Evolutionary conservation across 2,888 invertebrate species (phyloP).

Genomic region (Cataglyphis rosenhaueri): DNA sequence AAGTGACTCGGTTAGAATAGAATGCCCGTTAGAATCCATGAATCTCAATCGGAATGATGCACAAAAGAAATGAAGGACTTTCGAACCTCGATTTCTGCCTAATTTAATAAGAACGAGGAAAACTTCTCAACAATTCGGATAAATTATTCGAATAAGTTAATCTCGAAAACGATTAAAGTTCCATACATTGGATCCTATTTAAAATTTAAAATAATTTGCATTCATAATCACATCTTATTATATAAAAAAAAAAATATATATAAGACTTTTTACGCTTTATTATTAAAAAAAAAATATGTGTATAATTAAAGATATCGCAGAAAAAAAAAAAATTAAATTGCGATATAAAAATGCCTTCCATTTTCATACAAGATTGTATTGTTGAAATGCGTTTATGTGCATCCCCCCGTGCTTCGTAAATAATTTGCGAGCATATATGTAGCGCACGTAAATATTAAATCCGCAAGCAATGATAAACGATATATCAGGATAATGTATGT

Average conservation of each 20-base stretch:
- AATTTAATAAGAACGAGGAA: conserved; percentile 3
- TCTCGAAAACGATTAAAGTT: neutral
- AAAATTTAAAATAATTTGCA: neutral
- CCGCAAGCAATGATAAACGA: conserved; percentile 29
- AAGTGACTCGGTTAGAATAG: conserved; percentile 49
- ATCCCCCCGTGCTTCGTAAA: neutral
- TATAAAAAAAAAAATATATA: neutral
- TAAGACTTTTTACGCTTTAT: neutral
- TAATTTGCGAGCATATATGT: neutral
- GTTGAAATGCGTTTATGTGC: neutral
- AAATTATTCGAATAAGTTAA: neutral
- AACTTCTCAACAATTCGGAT: neutral
- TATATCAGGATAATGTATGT: conserved; percentile 41
- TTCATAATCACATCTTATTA: neutral
- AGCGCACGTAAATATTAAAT: conserved; percentile 10
- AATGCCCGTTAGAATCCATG: conserved; percentile 27
- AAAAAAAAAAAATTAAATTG: neutral
- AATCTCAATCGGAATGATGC: neutral
- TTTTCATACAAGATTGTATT: neutral
- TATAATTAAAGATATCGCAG: too few relatives aligned
- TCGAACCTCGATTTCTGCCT: neutral
- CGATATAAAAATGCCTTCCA: neutral
- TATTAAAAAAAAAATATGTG: neutral
- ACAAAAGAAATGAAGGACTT: neutral
- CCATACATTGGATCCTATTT: neutral